These are phyloP conservation scores for Halcyon leucocephala DNA, from an alignment of 2,797 vertebrate genomes.

Conservation along the genomic window DNA sequence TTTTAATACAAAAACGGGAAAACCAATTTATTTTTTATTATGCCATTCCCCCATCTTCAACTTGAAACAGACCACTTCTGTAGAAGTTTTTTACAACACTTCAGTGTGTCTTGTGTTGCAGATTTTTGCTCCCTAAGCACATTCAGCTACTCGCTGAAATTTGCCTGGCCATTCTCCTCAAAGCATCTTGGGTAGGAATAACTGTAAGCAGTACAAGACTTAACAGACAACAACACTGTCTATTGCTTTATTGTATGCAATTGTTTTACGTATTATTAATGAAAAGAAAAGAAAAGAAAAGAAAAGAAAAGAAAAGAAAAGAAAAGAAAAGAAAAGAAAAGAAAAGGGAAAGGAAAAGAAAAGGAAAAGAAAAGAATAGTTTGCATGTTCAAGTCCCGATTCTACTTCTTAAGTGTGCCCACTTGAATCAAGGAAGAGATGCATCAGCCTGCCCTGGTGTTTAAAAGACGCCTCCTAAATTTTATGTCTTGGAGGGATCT, in stretches of 20 bases:
- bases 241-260: neutral
- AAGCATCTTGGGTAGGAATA: neutral
- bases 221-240: neutral
- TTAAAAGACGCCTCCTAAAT: neutral
- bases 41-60: constrained; percentile 21
- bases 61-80: constrained; percentile 52
- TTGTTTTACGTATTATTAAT: neutral
- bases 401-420: neutral
- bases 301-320: too few species aligned
- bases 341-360: neutral
- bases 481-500: neutral
- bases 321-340: too few species aligned
- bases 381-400: neutral
- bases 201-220: neutral
- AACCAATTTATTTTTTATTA: constrained; percentile 60
- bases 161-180: neutral
- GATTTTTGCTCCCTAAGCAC: neutral
- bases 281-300: neutral
- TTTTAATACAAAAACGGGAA: constrained; percentile 29
- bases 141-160: neutral
- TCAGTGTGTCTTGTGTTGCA: neutral
- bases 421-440: neutral
- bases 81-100: constrained; percentile 30
- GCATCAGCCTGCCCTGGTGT: neutral
- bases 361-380: neutral